Evolutionary conservation across 1,140 invertebrate genomes (phyloP).

Genomic region (Triops cancriformis): DNA sequence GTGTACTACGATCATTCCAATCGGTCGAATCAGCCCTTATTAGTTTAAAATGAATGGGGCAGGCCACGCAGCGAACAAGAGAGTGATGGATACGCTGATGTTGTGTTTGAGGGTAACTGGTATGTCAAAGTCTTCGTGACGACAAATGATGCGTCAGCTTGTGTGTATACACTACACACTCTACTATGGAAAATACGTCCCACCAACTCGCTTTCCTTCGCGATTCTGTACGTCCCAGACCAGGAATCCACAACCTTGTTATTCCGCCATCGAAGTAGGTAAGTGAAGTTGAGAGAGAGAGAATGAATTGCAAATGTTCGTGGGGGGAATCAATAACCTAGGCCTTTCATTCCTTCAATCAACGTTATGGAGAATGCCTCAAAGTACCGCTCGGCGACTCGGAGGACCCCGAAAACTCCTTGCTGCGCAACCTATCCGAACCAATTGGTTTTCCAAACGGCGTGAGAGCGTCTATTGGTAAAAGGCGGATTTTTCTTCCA

Average conservation of each 20-base stretch:
- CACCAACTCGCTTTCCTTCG: too few relatives aligned
- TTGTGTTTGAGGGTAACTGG: background rate
- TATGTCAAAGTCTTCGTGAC: background rate
- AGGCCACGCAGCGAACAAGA: background rate
- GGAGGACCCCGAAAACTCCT: background rate
- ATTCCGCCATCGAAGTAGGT: background rate
- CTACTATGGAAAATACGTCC: too few relatives aligned
- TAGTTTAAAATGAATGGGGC: background rate
- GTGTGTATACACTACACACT: too few relatives aligned
- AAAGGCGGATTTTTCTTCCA: background rate
- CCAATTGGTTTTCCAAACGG: background rate
- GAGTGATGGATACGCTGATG: background rate
- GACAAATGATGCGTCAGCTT: background rate
- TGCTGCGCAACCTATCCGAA: constrained; percentile 7
- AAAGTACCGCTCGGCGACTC: background rate
- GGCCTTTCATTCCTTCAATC: background rate
- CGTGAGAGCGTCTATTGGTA: background rate
- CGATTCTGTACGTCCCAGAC: background rate
- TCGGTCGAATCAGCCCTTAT: background rate
- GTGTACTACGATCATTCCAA: too few relatives aligned
- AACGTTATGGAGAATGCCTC: background rate
- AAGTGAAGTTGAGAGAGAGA: constrained; percentile 4
- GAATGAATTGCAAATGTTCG: background rate
- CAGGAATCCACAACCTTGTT: background rate
- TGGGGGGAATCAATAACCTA: constrained; percentile 1